Conservation (phyloP, 2,888 invertebrate genomes). For the Drosophila helvetica region DNA sequence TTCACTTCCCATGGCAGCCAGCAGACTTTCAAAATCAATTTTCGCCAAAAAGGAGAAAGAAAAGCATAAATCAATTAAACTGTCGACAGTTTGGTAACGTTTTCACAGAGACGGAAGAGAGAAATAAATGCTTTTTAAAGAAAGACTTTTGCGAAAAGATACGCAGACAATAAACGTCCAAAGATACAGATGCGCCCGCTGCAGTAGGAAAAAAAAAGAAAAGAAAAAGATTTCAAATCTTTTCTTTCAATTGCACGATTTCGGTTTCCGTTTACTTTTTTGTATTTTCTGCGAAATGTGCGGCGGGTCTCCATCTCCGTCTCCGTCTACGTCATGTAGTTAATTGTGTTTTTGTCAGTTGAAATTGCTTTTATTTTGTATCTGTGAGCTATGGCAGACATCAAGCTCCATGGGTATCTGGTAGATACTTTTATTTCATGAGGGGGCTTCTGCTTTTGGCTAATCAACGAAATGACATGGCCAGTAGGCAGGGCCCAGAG, state of each 20-base stretch:
- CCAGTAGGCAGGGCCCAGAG: conserved; percentile 45
- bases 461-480: conserved; percentile 47
- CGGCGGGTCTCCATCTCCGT: background rate
- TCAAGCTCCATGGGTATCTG: conserved; percentile 16
- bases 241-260: conserved; percentile 64
- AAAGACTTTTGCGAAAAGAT: conserved; percentile 8
- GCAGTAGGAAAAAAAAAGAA: too few relatives aligned
- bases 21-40: conserved; percentile 60
- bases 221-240: conserved; percentile 40
- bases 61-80: conserved; percentile 68
- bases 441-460: conserved; percentile 40
- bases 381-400: conserved; percentile 30
- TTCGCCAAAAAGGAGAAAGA: conserved; percentile 37
- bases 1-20: conserved; percentile 10
- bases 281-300: conserved; percentile 12
- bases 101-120: conserved; percentile 28
- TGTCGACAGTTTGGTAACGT: conserved; percentile 63
- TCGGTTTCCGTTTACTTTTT: conserved; percentile 61
- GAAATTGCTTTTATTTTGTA: conserved; percentile 51
- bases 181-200: conserved; percentile 21
- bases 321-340: conserved; percentile 49
- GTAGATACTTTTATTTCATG: conserved; percentile 43
- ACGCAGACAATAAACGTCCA: background rate
- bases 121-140: conserved; percentile 1
- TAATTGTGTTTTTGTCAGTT: conserved; percentile 70